Base-by-base conservation (phyloP, 1,140 invertebrate genomes). In the Drosophila triauraria region DNA sequence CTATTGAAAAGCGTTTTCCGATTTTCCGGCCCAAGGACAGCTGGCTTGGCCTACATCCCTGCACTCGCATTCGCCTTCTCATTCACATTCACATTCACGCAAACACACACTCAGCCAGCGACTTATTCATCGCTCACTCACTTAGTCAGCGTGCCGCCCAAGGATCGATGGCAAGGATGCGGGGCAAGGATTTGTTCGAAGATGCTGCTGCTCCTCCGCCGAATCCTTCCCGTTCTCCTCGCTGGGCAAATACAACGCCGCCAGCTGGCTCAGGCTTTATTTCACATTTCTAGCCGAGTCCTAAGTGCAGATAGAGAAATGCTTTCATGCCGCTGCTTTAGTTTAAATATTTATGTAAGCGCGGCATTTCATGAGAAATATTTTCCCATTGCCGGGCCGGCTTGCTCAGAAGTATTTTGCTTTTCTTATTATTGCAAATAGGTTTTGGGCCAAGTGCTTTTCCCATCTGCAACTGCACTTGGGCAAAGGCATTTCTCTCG, bases 291-390 rank as follows among this genome's bases (percentile, higher is more conserved):
- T 43, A 62, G 46, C 35, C 7, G 9, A 58, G 57, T 58, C 75
- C 47, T 72, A 64, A 67, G 46, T 62, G 51, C 56, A 53, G 63
- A 46, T 47, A 56, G 44, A 60, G 74, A 68, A 87, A 74, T 79
- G 67, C 71, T 61, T 72, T 65, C 80, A 75, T 82, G 72, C 71
- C 69, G 43, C 58, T 70, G 76, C 76, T 61, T 77, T 76, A 84
- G 68, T 71, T 84, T 87, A 87, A 88, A 84, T 88, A 87, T 88
- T 88, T 87, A 78, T 80, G 46, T 58, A 78, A 78, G 71, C 76
- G 71, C 76, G 76, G 53, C 64, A 83, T 87, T 87, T 83, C 58
- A 74, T 70, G 67, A 57, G 76, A 82, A 86, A 83, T 77, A 82
- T 76, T 87, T 82, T 40, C 57, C 78, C 51, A 81, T 81, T 75